These are phyloP conservation scores for Mormyrus proboscirostris DNA, from an alignment of 2,797 vertebrate species.

Conservation along the genomic window DNA sequence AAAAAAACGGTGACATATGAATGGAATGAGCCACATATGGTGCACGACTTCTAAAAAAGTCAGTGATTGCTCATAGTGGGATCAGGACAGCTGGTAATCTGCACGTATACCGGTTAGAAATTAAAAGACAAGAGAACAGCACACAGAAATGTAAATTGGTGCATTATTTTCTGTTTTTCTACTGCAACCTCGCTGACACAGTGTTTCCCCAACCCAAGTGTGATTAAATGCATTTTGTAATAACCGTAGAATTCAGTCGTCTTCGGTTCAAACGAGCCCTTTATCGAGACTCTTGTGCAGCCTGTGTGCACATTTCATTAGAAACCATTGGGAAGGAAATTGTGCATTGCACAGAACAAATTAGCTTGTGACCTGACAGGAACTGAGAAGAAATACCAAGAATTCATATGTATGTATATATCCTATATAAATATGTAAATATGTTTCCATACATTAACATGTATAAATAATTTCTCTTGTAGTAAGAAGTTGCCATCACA, in stretches of 20 bases:
- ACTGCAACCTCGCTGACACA: background rate
- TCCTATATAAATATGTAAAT: slow-evolving; percentile 26
- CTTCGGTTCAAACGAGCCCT: background rate
- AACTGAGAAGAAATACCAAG: background rate
- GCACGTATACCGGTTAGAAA: background rate
- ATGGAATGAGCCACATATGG: background rate
- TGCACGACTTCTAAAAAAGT: background rate
- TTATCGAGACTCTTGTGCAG: background rate
- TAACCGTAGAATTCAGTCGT: background rate
- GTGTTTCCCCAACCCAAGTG: background rate
- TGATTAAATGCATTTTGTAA: slow-evolving; percentile 1
- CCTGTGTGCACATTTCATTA: slow-evolving; percentile 6
- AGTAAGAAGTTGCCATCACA: background rate
- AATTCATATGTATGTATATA: slow-evolving; percentile 8
- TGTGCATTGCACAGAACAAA: slow-evolving; percentile 1
- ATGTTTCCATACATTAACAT: slow-evolving; percentile 13
- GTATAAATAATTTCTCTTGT: slow-evolving; percentile 1
- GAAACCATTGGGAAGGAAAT: background rate
- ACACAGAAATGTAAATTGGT: background rate
- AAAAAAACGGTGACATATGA: background rate
- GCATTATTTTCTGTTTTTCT: background rate
- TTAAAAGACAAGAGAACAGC: background rate
- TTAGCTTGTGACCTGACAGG: background rate
- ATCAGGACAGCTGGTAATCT: background rate
- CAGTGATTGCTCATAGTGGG: background rate